Evolutionary conservation across 2,888 invertebrate genomes (phyloP), one percentile per base, ranked within the genome.

Genomic region (Electrophaes corylata): DNA sequence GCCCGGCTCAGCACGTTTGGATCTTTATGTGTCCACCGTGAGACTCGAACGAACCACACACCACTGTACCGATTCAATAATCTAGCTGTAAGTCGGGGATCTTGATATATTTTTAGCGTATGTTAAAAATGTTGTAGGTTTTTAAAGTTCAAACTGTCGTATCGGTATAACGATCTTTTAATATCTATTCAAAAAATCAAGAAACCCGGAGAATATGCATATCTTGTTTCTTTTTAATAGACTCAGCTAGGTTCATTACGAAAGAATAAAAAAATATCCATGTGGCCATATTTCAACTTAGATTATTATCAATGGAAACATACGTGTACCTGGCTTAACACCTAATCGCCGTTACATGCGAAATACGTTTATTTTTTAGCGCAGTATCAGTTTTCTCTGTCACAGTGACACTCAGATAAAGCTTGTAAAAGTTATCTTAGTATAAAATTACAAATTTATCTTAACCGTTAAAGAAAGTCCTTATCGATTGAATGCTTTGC

Each of bases 1-100:
- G 82, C 81, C 81, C 37, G 47, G 49, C 49, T 16, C 69, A 76
- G 73, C 78, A 83, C 83, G 86, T 81, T 84, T 76, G 76, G 76
- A 79, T 26, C 62, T 58, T 55, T 54, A 46, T 58, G 54, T 63
- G 70, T 71, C 75, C 71, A 72, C 70, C 62, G 67, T 64, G 69
- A 66, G 57, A 69, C 56, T 48, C 19, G 19, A 45, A 44, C 48
- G 35, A 47, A 62, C 40, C 40, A 31, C 37, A 47, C 20, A 47
- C 46, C 11, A 23, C 20, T 6, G 19, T 20, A 12, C 20, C 41
- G 12, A 2, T 19, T 41, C n/a, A 23, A 41, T 41, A 23, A 12
- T 23, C n/a, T 20, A 37, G 26, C 26, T 35, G 12, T 14, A 14
- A 35, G 1, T 14, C 35, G 35, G 8, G 37, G 10, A 37, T 16